Base-by-base conservation (phyloP, 2,888 invertebrate species). In the Polydrusus tereticollis region DNA sequence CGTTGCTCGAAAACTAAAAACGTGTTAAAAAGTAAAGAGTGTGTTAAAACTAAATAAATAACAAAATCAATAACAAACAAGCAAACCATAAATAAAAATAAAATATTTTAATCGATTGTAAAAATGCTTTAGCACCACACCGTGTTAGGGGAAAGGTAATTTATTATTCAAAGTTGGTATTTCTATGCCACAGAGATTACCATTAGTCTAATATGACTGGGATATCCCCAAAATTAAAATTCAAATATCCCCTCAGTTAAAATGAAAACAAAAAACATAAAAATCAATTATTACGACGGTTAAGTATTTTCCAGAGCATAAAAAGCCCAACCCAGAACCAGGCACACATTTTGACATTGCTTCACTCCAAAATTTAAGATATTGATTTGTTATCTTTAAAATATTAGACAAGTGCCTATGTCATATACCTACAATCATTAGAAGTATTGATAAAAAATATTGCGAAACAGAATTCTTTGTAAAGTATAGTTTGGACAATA, bases 101-200 rank as follows among this genome's bases (percentile, higher is more conserved):
- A 55, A 16, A 1, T 6, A 14, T 18, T 18, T 10, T 38, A 23
- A 47, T 21, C 33, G 58, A 59, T 77, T 77, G 69, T 75, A 72
- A 78, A 77, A 77, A 77, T 69, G 73, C 69, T 59, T 74, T 80
- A 77, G 79, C 78, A 77, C 77, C 77, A 78, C 78, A 75, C 75
- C 38, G 58, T 58, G 38, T 29, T 16, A 29, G 38, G 33, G 20
- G n/a, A n/a, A n/a, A n/a, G n/a, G n/a, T n/a, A n/a, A n/a, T n/a
- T n/a, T n/a, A 41, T 36, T 16, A 20, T 38, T 58, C 18, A 23
- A 21, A n/a, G 36, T 38, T 58, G 1, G 58, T 41, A n/a, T 12
- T 38, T 38, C 8, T 33, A 47, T 23, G 18, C 20, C 20, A n/a
- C n/a, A n/a, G n/a, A n/a, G n/a, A n/a, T n/a, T n/a, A n/a, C n/a